Evolutionary conservation across 2,888 invertebrate species (phyloP).

Genomic region (Eupithecia inturbata): DNA sequence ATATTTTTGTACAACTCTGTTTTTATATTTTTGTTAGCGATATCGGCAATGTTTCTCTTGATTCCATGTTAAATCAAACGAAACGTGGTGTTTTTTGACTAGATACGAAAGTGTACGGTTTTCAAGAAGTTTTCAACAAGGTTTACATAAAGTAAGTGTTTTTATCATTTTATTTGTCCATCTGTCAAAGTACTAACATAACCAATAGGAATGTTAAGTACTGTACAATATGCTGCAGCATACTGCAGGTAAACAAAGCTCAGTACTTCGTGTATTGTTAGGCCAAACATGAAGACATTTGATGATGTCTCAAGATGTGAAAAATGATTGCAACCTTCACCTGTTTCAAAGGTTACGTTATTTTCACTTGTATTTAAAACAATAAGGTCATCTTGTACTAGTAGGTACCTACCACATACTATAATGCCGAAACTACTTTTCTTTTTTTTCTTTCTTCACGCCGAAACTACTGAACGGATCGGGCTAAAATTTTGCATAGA

Average conservation of each 20-base stretch:
- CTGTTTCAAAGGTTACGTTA: constrained; percentile 11
- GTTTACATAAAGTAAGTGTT: no score
- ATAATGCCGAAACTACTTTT: no score
- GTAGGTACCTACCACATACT: no score
- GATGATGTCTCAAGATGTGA: constrained; percentile 16
- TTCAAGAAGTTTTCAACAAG: no score
- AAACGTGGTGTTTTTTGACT: no score
- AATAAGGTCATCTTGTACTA: not conserved
- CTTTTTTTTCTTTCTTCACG: no score
- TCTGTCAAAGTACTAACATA: not conserved
- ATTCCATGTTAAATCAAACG: not conserved
- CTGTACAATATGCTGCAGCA: not conserved
- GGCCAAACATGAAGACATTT: not conserved
- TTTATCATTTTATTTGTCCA: no score
- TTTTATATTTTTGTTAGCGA: not conserved
- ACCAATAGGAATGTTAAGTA: not conserved
- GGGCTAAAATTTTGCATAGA: no score
- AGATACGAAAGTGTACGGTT: no score
- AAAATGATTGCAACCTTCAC: constrained; percentile 24
- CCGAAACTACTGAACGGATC: no score
- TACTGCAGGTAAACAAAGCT: not conserved
- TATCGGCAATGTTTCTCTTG: not conserved
- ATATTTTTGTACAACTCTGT: not conserved
- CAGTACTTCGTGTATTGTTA: not conserved
- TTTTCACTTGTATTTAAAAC: constrained; percentile 15